Percentiles rank a stretch among this genome's conserved stretches.
Conservation (phyloP, 2,113 vertebrate genomes). For the Dissostichus mawsoni region DNA sequence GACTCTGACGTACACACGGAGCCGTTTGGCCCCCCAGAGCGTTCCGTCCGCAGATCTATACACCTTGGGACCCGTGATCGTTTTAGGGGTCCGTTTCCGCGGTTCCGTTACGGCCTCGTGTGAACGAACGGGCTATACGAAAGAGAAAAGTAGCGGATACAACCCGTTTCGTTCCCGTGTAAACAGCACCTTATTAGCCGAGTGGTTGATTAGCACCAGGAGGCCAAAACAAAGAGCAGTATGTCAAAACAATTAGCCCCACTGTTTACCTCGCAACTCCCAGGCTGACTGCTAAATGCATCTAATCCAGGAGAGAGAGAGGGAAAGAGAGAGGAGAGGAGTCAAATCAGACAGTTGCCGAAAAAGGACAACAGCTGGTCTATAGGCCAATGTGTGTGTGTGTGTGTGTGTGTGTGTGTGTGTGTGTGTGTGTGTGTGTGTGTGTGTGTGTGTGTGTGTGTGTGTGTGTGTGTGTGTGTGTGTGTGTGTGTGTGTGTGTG, state of each 20-base stretch:
- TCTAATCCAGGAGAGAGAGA: slow-evolving; percentile 67
- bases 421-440: slow-evolving; percentile 30
- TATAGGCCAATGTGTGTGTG: slow-evolving; percentile 40
- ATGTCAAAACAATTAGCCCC: slow-evolving; percentile 85
- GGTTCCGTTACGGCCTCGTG: too few relatives aligned
- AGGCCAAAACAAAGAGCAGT: slow-evolving; percentile 83
- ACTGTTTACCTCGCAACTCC: slow-evolving; percentile 82
- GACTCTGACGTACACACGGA: too few relatives aligned
- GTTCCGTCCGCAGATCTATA: too few relatives aligned
- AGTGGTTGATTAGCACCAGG: slow-evolving; percentile 81
- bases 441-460: slow-evolving; percentile 30
- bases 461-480: slow-evolving; percentile 26
- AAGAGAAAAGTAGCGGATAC: too few relatives aligned
- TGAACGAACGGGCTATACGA: too few relatives aligned
- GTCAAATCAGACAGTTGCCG: slow-evolving; percentile 49
- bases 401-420: slow-evolving; percentile 35
- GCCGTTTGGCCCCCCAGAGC: too few relatives aligned
- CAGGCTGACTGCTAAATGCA: slow-evolving; percentile 68
- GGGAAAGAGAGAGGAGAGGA: slow-evolving; percentile 35
- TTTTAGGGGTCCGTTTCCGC: too few relatives aligned
- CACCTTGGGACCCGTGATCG: too few relatives aligned
- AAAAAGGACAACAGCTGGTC: slow-evolving; percentile 77
- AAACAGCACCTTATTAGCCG: slow-evolving; percentile 60
- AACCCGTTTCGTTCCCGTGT: too few relatives aligned
- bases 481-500: slow-evolving; percentile 29